Base-by-base conservation (phyloP, 2,888 invertebrate genomes). In the Ceriagrion tenellum region DNA sequence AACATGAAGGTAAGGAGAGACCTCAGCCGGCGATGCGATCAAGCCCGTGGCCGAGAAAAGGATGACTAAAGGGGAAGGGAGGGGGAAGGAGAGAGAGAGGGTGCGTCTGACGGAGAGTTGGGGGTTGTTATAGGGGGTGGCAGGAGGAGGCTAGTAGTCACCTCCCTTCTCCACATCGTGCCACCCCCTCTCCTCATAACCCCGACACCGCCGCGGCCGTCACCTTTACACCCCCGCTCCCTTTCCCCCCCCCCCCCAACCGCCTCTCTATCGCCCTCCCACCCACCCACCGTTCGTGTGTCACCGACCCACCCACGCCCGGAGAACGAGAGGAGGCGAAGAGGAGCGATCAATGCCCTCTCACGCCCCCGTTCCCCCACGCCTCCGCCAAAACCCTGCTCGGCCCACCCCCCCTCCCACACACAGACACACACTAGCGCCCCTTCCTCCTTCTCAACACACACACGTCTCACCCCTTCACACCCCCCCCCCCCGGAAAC, bases 321-420 rank as follows among this genome's bases (percentile, higher is more conserved):
- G 13, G 30, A 81, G 47, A 47, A 47, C 47, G 47, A 47, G 47
- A 69, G 69, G n/a, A n/a, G 69, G 69, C 59, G 47, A 63, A 59
- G 91, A 23, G 91, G 59, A 91, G 91, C 93, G 93, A 93, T 93
- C 93, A 93, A 93, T 93, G 93, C 93, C 93, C 93, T 93, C 93
- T 56, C 55, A 56, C 59, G 59, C 59, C 35, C 55, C 55, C 55
- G 26, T 55, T 23, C n/a, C 55, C 55, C 89, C 18, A 20, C 23
- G 23, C 26, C n/a, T 26, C 47, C 26, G 20, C 88, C 40, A 8
- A 40, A 40, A 88, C 47, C 40, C 47, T 26, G 40, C 88, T 88
- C 88, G 35, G 35, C 23, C 88, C 69, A 47, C 47, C 47, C 47
- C 47, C 88, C 10, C 30, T 30, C 30, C 4, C 81, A 26, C 81